Base-by-base conservation (phyloP, 2,113 vertebrate species). In the Cyprinus carpio region DNA sequence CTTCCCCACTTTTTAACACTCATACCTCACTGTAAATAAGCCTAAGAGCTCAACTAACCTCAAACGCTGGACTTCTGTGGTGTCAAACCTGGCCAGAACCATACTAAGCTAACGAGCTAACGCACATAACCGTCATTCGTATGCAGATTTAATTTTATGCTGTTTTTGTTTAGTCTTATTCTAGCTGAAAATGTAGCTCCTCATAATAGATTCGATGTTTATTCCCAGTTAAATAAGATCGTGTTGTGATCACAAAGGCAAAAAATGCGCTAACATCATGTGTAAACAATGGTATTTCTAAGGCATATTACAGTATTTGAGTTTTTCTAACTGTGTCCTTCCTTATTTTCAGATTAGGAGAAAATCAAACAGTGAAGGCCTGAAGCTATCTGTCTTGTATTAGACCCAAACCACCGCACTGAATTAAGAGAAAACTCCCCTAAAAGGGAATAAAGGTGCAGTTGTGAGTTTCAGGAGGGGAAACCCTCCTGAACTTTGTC, bases 51-150 rank as follows among this genome's bases (percentile, higher is more conserved):
- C 5, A n/a, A 76, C 83, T 77, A 65, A 51, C 74, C 43, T 65
- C n/a, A 79, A 79, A 79, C 54, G 76, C 76, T n/a, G 76, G 9
- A 40, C 29, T 76, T 75, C 40, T 37, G 29, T 79, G 54, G 43
- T 51, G 40, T 75, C 46, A 46, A 29, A 29, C 69, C 43, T 58
- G 56, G 6, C 29, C 56, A 83, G 69, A 34, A 43, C n/a, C 29
- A 54, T 13, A 58, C 54, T 25, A 25, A 74, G 82, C 82, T 83
- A 83, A 58, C 81, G 49, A 58, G 81, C 27, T 83, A 49, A 83
- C 82, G 69, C 74, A 75, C 23, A 75, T 75, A 75, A 43, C 74
- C 46, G 74, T 75, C 43, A 51, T 51, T 75, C 75, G n/a, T 20
- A 20, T 74, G 82, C 72, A 56, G 31, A 64, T 46, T 65, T 7